Evolutionary conservation across 2,113 vertebrate species (phyloP).

Genomic region (Tinamus guttatus): DNA sequence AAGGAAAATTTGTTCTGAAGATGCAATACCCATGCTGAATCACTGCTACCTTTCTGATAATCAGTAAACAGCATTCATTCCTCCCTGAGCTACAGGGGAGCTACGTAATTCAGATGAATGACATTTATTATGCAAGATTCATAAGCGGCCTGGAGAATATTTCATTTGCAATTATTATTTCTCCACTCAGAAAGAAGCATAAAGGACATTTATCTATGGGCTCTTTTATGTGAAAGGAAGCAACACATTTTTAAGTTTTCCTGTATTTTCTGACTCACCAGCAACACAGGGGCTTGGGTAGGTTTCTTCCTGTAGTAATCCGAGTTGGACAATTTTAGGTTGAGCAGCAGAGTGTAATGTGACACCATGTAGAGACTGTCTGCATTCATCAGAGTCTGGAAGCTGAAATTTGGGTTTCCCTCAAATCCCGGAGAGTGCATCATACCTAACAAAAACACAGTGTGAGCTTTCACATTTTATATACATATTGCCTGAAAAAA

Average conservation of each 20-base stretch:
- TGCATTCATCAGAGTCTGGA: slow-evolving; percentile 93
- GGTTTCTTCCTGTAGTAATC: slow-evolving; percentile 91
- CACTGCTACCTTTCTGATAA: background rate
- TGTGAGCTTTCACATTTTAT: slow-evolving; percentile 36
- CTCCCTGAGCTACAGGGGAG: background rate
- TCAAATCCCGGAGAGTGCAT: slow-evolving; percentile 91
- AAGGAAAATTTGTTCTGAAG: slow-evolving; percentile 7
- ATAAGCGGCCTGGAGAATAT: background rate
- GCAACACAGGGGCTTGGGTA: slow-evolving; percentile 75
- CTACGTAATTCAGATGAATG: background rate
- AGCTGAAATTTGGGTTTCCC: slow-evolving; percentile 80
- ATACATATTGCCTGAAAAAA: slow-evolving; percentile 31
- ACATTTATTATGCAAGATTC: slow-evolving; percentile 26
- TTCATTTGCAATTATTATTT: slow-evolving; percentile 65
- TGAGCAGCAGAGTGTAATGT: slow-evolving; percentile 92
- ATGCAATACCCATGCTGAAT: background rate
- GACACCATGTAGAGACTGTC: slow-evolving; percentile 93
- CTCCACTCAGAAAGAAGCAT: background rate
- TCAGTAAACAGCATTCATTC: background rate
- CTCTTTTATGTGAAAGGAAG: background rate
- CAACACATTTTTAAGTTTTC: background rate
- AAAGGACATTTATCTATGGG: background rate
- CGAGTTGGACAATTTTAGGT: slow-evolving; percentile 90
- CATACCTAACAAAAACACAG: slow-evolving; percentile 82
- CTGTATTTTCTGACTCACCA: slow-evolving; percentile 77